Evolutionary conservation across 2,113 vertebrate species (phyloP).

Genomic region (Callopanchax toddi): DNA sequence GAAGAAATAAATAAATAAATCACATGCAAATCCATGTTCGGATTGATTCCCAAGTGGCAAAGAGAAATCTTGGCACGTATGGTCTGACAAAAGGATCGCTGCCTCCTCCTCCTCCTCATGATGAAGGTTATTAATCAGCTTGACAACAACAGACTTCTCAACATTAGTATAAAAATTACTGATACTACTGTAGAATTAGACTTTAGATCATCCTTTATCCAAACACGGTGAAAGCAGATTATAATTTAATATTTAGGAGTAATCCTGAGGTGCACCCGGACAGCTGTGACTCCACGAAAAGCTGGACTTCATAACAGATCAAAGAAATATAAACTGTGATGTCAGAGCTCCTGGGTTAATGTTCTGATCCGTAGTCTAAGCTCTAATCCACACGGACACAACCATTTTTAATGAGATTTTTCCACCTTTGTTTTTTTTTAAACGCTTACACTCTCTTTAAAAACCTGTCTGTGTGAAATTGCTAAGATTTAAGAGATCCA

Average conservation of each 20-base stretch:
- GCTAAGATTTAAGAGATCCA: too few relatives aligned
- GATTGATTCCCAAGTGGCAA: conserved; percentile 45
- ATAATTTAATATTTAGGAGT: conserved; percentile 10
- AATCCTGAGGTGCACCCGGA: neutral
- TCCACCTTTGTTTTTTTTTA: too few relatives aligned
- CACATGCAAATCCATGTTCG: conserved; percentile 52
- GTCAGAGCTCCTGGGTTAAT: neutral
- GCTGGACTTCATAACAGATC: too few relatives aligned
- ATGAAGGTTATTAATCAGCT: conserved; percentile 49
- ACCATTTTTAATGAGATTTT: too few relatives aligned
- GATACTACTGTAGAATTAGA: conserved; percentile 19
- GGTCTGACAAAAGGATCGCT: conserved; percentile 51
- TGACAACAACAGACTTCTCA: conserved; percentile 39
- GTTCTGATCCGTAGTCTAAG: neutral
- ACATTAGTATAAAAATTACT: conserved; percentile 9
- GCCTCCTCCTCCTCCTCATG: conserved; percentile 28
- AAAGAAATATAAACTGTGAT: neutral
- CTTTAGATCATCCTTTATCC: conserved; percentile 13
- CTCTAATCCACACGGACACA: neutral
- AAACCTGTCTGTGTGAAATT: too few relatives aligned
- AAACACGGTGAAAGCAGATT: neutral
- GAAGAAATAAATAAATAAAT: conserved; percentile 45
- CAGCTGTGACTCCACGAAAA: conserved; percentile 3
- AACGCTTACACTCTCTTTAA: too few relatives aligned
- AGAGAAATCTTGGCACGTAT: conserved; percentile 43